A percentile compares a stretch with the other conserved stretches of the same genome.
phyloP scores from a whole-genome alignment of 2,888 invertebrate species.

The Tetropium fuscum region DNA sequence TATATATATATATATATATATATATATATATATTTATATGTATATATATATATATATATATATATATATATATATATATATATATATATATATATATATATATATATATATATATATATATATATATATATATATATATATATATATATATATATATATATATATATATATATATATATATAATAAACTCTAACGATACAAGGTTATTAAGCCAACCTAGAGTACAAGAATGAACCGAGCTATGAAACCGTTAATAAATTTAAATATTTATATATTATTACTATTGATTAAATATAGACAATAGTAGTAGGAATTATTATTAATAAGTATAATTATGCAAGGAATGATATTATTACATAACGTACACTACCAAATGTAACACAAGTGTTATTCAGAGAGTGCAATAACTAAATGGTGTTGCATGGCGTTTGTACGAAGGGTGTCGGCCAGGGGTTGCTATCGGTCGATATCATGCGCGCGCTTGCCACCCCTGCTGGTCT shows the following conservation, averaged over 20 bases:
- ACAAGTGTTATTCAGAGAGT: constrained; percentile 74
- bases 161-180: too few relatives aligned
- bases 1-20: too few relatives aligned
- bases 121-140: too few relatives aligned
- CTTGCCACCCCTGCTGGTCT: constrained; percentile 55
- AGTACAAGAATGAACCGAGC: constrained; percentile 63
- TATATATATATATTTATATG: too few relatives aligned
- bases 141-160: too few relatives aligned
- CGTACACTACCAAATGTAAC: constrained; percentile 73
- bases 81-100: too few relatives aligned
- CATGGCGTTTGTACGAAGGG: constrained; percentile 67
- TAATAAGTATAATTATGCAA: constrained; percentile 67
- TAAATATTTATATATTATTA: constrained; percentile 64
- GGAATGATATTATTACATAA: constrained; percentile 69
- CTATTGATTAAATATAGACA: constrained; percentile 67
- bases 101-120: too few relatives aligned
- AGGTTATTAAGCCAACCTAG: constrained; percentile 64
- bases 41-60: too few relatives aligned
- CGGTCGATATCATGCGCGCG: constrained; percentile 66
- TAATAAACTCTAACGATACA: constrained; percentile 62
- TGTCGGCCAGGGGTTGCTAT: constrained; percentile 66
- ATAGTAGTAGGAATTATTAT: constrained; percentile 67
- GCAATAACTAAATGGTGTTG: constrained; percentile 74
- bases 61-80: too few relatives aligned
- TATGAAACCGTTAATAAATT: constrained; percentile 62